Evolutionary conservation across 2,888 invertebrate genomes (phyloP), one percentile per base, ranked within the genome.

Genomic region (Erebia ligea): DNA sequence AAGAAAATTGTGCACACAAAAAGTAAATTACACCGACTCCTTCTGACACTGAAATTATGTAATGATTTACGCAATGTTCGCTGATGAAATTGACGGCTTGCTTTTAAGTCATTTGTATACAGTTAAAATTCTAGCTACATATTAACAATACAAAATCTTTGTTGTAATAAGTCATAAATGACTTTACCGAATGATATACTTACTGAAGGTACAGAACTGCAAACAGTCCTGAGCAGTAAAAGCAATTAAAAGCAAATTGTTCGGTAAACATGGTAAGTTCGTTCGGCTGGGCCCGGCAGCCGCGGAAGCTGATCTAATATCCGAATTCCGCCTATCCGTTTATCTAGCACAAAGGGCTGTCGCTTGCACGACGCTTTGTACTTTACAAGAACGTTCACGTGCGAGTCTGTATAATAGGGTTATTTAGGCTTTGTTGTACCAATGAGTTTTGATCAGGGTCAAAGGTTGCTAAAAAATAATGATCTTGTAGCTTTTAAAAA

Each of bases 231-330:
- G 54, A 56, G 42, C 70, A 76, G 76, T 78, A 75, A 85, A 88
- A 89, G 82, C 87, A 90, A 90, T 91, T 90, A 89, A 89, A 88
- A 86, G 82, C 84, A 86, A 88, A 88, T 86, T 84, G 87, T 84
- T 86, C 83, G 79, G 85, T 86, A 89, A 87, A 89, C 87, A 87
- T 83, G 82, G 81, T 74, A 73, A 52, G 70, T 69, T 74, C 25
- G 11, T 21, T 13, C 21, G 54, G 42, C 1, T 3, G 10, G 15
- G 56, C 21, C 45, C 66, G 56, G 65, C 75, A 76, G 77, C 80
- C 78, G 76, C 82, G 83, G 83, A 84, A 84, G 86, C 86, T 86
- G 84, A 89, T 87, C 88, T 88, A 88, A 90, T 89, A 91, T 89
- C 88, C 88, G 86, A 90, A 90, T 89, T 73, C 68, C 68, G 73